A percentile compares a stretch with the other conserved stretches of the same genome.
phyloP scores from a whole-genome alignment of 2,113 vertebrate species.

The Jaculus jaculus region DNA sequence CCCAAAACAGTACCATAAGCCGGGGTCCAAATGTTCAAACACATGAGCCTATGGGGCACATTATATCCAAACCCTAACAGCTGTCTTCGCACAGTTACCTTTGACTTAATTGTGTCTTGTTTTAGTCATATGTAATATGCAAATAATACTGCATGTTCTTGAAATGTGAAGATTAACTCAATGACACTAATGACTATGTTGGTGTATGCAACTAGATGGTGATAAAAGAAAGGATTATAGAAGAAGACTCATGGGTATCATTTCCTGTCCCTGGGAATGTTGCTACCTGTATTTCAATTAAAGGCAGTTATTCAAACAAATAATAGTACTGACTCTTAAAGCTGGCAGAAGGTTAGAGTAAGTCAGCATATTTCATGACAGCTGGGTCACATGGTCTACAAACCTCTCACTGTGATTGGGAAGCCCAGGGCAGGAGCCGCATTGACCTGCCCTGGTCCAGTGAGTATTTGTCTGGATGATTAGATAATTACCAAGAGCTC shows the following conservation, averaged over 20 bases:
- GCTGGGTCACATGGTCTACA: conserved; percentile 78
- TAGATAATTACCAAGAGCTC: conserved; percentile 73
- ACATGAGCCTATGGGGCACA: too few relatives aligned
- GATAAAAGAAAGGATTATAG: conserved; percentile 37
- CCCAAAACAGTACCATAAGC: not conserved
- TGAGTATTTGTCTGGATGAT: conserved; percentile 74
- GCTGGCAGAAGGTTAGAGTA: conserved; percentile 64
- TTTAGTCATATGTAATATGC: conserved; percentile 18
- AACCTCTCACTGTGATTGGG: conserved; percentile 77
- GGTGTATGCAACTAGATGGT: not conserved
- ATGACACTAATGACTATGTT: conserved; percentile 26
- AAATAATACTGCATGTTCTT: not conserved
- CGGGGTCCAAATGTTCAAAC: not conserved
- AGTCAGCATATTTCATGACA: conserved; percentile 68
- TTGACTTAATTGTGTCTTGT: not conserved
- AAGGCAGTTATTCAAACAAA: conserved; percentile 44
- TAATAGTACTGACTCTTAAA: conserved; percentile 50
- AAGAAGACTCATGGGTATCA: conserved; percentile 22
- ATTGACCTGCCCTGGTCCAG: conserved; percentile 81
- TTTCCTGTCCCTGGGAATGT: conserved; percentile 42
- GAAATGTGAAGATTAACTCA: conserved; percentile 29
- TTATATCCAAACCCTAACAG: not conserved
- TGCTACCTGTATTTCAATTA: conserved; percentile 57
- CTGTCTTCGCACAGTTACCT: not conserved
- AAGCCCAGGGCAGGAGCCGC: conserved; percentile 73